Conservation (phyloP, 2,797 vertebrate species). For the Trematomus bernacchii region DNA sequence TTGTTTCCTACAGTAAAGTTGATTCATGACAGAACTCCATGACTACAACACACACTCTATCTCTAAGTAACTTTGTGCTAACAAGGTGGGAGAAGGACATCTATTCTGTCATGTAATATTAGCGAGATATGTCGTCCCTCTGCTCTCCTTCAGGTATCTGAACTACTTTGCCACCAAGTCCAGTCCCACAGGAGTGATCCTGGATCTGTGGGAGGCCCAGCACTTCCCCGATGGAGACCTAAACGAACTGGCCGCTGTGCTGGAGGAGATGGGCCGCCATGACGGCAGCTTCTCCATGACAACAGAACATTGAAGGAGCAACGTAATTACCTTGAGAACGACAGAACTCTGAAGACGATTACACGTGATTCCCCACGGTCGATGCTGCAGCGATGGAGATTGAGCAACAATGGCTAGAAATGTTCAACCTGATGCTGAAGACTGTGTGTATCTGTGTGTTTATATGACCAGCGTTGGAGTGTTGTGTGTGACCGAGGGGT, state of each 20-base stretch:
- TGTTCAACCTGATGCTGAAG: slow-evolving; percentile 29
- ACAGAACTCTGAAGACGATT: slow-evolving; percentile 58
- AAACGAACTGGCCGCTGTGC: slow-evolving; percentile 93
- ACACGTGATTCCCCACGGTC: slow-evolving; percentile 42
- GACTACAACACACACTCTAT: background rate
- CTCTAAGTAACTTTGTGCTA: background rate
- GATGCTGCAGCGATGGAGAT: slow-evolving; percentile 43
- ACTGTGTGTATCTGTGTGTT: slow-evolving; percentile 51
- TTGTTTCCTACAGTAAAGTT: background rate
- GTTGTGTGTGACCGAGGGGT: slow-evolving; percentile 40
- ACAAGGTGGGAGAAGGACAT: background rate
- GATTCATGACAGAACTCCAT: background rate
- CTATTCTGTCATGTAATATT: background rate
- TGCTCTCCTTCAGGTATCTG: slow-evolving; percentile 88
- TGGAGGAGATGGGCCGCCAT: slow-evolving; percentile 98
- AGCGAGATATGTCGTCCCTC: background rate
- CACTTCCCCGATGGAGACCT: slow-evolving; percentile 98
- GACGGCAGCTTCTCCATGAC: slow-evolving; percentile 91
- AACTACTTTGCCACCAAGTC: slow-evolving; percentile 99
- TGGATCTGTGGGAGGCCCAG: slow-evolving; percentile 99
- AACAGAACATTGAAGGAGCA: slow-evolving; percentile 89
- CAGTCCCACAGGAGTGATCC: slow-evolving; percentile 96
- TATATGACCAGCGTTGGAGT: slow-evolving; percentile 51
- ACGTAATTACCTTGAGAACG: slow-evolving; percentile 35
- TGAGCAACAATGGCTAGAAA: slow-evolving; percentile 28